Evolutionary conservation across 2,113 vertebrate species (phyloP).

Genomic region (Hylia prasina): DNA sequence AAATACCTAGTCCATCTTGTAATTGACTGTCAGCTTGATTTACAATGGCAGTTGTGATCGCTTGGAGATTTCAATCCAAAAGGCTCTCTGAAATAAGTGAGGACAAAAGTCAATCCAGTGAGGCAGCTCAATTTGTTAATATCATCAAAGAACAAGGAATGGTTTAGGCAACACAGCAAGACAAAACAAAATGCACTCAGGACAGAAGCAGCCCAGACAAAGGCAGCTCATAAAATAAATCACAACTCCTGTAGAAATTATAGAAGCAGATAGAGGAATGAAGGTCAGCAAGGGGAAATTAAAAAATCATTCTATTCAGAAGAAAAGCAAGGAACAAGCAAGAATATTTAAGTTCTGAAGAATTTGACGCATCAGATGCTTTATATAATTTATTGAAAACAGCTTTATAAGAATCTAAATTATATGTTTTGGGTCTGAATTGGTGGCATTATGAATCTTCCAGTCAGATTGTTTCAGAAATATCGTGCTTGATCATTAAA

Average conservation of each 20-base stretch:
- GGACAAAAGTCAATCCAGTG: conserved; percentile 45
- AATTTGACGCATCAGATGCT: neutral
- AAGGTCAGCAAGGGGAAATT: neutral
- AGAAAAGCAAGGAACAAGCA: neutral
- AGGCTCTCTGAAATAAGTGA: conserved; percentile 26
- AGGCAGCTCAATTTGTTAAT: conserved; percentile 48
- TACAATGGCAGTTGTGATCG: conserved; percentile 47
- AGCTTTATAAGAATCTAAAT: neutral
- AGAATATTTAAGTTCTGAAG: neutral
- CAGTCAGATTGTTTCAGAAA: neutral
- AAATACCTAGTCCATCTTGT: conserved; percentile 32
- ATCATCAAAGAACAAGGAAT: conserved; percentile 34
- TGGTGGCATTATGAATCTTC: neutral
- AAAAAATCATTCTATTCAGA: neutral
- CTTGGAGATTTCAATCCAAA: conserved; percentile 48
- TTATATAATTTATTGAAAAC: neutral
- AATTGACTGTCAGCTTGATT: conserved; percentile 58
- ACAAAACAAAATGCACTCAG: conserved; percentile 6
- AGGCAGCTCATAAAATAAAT: conserved; percentile 33
- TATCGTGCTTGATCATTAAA: fast-evolving
- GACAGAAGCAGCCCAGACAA: neutral
- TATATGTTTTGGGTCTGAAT: neutral
- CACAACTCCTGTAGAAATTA: neutral
- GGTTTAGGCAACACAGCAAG: conserved; percentile 15
- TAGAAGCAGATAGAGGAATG: neutral